Evolutionary conservation across 2,888 invertebrate genomes (phyloP), one percentile per base, ranked within the genome.

Genomic region (Pandemis cinnamomeana): DNA sequence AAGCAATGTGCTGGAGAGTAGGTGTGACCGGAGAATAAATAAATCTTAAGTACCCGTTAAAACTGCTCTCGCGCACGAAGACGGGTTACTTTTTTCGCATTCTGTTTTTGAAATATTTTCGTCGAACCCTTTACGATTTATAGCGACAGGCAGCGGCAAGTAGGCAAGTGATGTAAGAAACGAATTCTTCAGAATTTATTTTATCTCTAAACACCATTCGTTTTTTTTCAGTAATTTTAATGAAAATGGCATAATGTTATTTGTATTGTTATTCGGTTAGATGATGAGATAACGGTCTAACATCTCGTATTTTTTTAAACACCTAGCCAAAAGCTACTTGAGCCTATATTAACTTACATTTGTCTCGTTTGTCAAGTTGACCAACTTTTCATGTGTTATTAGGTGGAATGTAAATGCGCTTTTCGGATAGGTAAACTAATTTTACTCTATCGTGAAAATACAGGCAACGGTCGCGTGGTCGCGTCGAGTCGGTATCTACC

Each of bases 41-140:
- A 69, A 73, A 60, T 58, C 51, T 60, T 69, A 51, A 53, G 61
- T 66, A 67, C 51, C 58, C 20, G 46, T 64, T 64, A 27, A 67
- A 74, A 53, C 62, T 66, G 58, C 46, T 64, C 41, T 74, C 71
- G 68, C 67, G 72, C 68, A 72, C 73, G 71, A 64, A 71, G 76
- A 42, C 69, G 46, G 61, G 66, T 70, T 58, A 69, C 67, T 53
- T 62, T 41, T 70, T 73, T 63, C 58, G 77, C 77, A 77, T 78
- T 80, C 80, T 75, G 71, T 72, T 82, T 72, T 82, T 62, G 71
- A 80, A 81, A 85, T 85, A 84, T 86, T 85, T 85, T 81, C 79
- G 80, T 78, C 78, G 74, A 81, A 77, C 81, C 83, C 82, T 84
- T 84, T 82, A 83, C 82, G 84, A 82, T 83, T 83, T 82, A 84